Evolutionary conservation across 2,888 invertebrate species (phyloP), one percentile per base, ranked within the genome.

Genomic region (Ferrisia virgata): DNA sequence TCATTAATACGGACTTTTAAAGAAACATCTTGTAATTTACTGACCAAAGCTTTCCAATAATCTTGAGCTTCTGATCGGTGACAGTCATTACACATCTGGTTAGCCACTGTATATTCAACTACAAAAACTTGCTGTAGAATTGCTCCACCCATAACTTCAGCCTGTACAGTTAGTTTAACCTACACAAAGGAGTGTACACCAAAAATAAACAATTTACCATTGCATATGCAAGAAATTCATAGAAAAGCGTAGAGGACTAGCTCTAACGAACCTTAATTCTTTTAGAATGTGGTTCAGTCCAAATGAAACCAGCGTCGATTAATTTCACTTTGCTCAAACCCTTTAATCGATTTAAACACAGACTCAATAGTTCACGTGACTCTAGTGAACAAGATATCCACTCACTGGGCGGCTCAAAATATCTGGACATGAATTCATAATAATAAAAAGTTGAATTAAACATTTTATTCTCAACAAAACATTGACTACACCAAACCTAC

Each of bases 221-320:
- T 53, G 33, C n/a, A 31, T n/a, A 79, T 36, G 31, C 58, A 15
- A 53, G 36, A 40, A 64, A 31, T 47, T 53, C 8, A 43, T 3
- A 39, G 13, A 18, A 81, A 36, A 18, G 2, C n/a, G 15, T 85
- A 31, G 11, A 8, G 22, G 1, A 18, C 39, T 15, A n/a, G 18
- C n/a, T 2, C n/a, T 9, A 18, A 80, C 84, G 85, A 85, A 97
- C 94, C 91, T 98, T 99, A 82, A 99, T 93, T 86, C 99, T 92
- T 89, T 96, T 98, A 0, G 99, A 99, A 90, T 99, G 99, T 47
- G 98, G 97, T 88, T 99, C 99, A 11, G 99, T 99, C 99, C 99
- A 99, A 3, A 98, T 92, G 90, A 99, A 99, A 0, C 94, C 94
- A 58, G 99, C 99, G 91, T 99, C 99, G 84, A 98, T 91, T 18